Percentiles rank a stretch among this genome's conserved stretches.
Evolutionary conservation across 2,888 invertebrate genomes (phyloP).

Genomic region (Yponomeuta cagnagella): DNA sequence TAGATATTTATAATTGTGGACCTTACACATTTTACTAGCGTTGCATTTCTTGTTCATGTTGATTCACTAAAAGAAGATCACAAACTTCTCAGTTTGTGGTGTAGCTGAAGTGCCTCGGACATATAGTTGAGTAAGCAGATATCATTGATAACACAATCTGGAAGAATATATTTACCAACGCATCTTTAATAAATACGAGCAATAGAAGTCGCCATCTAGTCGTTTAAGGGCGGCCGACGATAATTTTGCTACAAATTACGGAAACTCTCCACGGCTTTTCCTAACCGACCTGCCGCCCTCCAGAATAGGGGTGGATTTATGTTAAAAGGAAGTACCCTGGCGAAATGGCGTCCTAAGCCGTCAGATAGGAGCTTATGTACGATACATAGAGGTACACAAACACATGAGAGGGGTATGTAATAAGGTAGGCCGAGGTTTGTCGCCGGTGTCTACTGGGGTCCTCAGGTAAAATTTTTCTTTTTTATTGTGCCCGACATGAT

Average conservation of each 20-base stretch:
- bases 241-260: slow-evolving; percentile 21
- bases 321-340: slow-evolving; percentile 64
- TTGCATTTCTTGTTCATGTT: no score
- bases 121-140: no score
- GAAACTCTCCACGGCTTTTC: not conserved
- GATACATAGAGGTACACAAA: slow-evolving; percentile 18
- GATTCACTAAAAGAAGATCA: no score
- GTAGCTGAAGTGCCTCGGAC: no score
- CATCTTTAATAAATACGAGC: no score
- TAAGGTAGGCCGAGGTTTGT: not conserved
- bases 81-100: no score
- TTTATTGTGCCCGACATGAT: slow-evolving; percentile 24
- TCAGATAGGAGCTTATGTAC: slow-evolving; percentile 53
- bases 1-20: no score
- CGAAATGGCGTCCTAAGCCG: slow-evolving; percentile 63
- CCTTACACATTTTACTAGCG: no score
- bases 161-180: no score
- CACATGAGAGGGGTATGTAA: not conserved
- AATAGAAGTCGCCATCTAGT: no score
- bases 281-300: slow-evolving; percentile 31
- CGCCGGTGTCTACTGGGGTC: not conserved
- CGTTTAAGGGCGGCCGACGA: no score
- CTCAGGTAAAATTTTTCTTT: not conserved
- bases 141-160: no score
- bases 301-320: slow-evolving; percentile 62